Percentiles rank a stretch among this genome's conserved stretches.
phyloP scores from a whole-genome alignment of 1,140 invertebrate genomes.

The Papilio aristodemus region DNA sequence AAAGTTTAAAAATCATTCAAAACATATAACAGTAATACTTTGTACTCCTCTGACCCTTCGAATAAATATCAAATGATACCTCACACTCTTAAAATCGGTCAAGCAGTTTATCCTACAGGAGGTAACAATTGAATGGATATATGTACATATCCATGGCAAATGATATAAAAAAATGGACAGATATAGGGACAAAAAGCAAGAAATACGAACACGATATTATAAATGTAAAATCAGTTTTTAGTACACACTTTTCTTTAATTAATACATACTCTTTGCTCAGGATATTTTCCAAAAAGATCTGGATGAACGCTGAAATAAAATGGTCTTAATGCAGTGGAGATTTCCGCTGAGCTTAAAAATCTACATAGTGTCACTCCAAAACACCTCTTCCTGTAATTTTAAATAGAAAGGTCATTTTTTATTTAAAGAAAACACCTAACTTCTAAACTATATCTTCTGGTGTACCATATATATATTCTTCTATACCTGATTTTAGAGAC shows the following conservation, averaged over 20 bases:
- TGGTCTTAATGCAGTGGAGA: conserved; percentile 93
- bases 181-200: no score
- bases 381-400: conserved; percentile 48
- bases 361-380: conserved; percentile 54
- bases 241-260: background rate
- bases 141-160: no score
- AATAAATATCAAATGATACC: no score
- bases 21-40: no score
- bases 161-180: no score
- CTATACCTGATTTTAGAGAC: conserved; percentile 22
- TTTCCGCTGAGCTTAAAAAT: conserved; percentile 82
- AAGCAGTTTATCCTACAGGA: no score
- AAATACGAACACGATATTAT: background rate
- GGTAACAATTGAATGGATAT: no score
- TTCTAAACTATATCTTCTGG: background rate
- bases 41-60: background rate
- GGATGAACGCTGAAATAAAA: conserved; percentile 98
- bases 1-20: background rate
- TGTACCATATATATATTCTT: no score
- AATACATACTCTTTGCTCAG: conserved; percentile 88
- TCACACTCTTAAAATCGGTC: no score
- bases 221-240: conserved; percentile 1
- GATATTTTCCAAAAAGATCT: conserved; percentile 95
- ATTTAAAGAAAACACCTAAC: background rate
- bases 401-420: background rate